Conservation (phyloP, 2,888 invertebrate species). For the Lampropteryx suffumata region DNA sequence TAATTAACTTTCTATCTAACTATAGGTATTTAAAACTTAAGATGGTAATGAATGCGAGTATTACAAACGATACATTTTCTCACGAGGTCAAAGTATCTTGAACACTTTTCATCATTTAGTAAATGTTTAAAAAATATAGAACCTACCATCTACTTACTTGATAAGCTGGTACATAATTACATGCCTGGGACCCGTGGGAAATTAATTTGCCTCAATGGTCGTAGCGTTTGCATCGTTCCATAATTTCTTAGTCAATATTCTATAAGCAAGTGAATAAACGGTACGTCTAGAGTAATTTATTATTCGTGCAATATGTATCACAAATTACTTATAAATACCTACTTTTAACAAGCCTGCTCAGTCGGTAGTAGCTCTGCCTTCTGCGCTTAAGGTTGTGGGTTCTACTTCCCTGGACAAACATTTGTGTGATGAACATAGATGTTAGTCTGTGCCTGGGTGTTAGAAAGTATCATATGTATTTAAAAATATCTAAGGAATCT, state of each 20-base stretch:
- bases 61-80: conserved; percentile 12
- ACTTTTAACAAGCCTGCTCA: no score
- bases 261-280: conserved; percentile 30
- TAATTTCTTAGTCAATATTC: conserved; percentile 42
- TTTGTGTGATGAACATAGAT: no score
- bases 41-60: conserved; percentile 7
- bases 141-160: conserved; percentile 25
- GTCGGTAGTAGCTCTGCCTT: no score
- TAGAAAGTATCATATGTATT: no score
- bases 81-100: conserved; percentile 21
- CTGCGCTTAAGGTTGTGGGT: no score
- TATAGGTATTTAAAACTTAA: background rate
- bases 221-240: conserved; percentile 43
- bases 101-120: conserved; percentile 28
- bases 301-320: background rate
- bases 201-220: conserved; percentile 50
- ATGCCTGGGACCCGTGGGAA: conserved; percentile 47
- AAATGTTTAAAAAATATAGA: conserved; percentile 28
- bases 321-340: no score
- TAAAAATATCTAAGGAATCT: no score
- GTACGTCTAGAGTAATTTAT: background rate
- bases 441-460: no score
- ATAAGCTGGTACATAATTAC: conserved; percentile 44
- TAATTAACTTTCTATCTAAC: conserved; percentile 1
- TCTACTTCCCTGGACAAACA: no score